A percentile compares a stretch with the other conserved stretches of the same genome.
phyloP scores from a whole-genome alignment of 2,113 vertebrate species.

The Gracilinanus agilis region DNA sequence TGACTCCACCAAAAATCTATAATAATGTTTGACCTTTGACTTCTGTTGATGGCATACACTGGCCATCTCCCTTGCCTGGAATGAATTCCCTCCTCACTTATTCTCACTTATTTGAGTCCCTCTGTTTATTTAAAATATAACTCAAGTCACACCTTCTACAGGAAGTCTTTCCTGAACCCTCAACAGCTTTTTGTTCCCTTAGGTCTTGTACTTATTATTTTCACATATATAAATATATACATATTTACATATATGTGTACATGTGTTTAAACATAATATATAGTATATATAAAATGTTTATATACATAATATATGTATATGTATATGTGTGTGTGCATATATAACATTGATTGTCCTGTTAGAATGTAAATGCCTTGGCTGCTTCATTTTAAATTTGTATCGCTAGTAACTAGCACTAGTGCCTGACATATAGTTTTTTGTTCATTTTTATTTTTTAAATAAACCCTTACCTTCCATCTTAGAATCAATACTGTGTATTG shows the following conservation, averaged over 20 bases:
- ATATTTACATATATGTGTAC: too few relatives aligned
- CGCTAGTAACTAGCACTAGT: not conserved
- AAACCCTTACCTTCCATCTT: too few relatives aligned
- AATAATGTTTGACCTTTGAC: not conserved
- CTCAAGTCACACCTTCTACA: not conserved
- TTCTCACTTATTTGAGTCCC: not conserved
- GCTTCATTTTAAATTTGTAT: not conserved
- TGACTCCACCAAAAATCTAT: not conserved
- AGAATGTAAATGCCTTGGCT: not conserved
- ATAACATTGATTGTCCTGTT: not conserved
- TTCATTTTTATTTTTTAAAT: too few relatives aligned
- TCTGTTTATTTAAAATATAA: not conserved
- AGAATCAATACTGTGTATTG: too few relatives aligned
- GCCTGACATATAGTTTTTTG: not conserved
- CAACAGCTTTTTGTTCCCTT: not conserved
- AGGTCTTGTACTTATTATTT: not conserved
- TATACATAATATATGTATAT: not conserved
- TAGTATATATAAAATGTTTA: not conserved
- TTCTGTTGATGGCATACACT: not conserved
- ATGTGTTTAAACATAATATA: not conserved
- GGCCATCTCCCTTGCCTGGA: not conserved
- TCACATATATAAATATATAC: not conserved
- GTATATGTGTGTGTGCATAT: not conserved
- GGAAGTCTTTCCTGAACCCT: not conserved
- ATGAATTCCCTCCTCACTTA: not conserved